Evolutionary conservation across 1,140 invertebrate species (phyloP), one percentile per base, ranked within the genome.

Genomic region (Stegodyphus dumicola): DNA sequence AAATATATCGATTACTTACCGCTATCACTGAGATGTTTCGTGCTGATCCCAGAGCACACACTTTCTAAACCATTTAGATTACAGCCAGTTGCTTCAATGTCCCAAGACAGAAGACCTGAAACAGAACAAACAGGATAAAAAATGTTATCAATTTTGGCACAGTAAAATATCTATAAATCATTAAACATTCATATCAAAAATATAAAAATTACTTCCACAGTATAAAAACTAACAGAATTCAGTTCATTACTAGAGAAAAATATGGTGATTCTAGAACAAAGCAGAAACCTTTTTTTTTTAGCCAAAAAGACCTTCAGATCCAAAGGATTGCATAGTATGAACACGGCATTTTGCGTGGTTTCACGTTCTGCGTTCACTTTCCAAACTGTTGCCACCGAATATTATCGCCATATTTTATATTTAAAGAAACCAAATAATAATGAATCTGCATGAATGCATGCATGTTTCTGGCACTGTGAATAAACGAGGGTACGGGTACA

Each of bases 61-160:
- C 94, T 94, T 89, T 95, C 93, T 88, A 98, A 92, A 91, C 98
- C 97, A 90, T 97, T 96, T 90, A 99, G 92, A 91, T 98, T 95
- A 87, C 98, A 96, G 91, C 97, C 95, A 91, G 96, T 96, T 89
- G 93, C 93, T 89, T 94, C 94, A 88, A 94, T 93, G 91, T 98
- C 95, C 97, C 97, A 99, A 90, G 96, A 97, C 87, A 96, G 93
- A 91, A 99, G 95, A 89, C 96, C 97, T 99, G 93, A 78, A 78
- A 78, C 11, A 9, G 48, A 33, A 95, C 33, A 33, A 33, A 33
- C 33, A 3, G 33, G 93, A 86, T 89, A 88, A 90, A 87, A 90
- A 86, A 67, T 2, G 17, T 2, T 67, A 4, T 7, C 6, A 1
- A 67, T 60, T 60, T 60, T 15, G 1, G 15, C 56, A 1, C 56